Evolutionary conservation across 2,113 vertebrate species (phyloP).

Genomic region (Baryphthengus martii): DNA sequence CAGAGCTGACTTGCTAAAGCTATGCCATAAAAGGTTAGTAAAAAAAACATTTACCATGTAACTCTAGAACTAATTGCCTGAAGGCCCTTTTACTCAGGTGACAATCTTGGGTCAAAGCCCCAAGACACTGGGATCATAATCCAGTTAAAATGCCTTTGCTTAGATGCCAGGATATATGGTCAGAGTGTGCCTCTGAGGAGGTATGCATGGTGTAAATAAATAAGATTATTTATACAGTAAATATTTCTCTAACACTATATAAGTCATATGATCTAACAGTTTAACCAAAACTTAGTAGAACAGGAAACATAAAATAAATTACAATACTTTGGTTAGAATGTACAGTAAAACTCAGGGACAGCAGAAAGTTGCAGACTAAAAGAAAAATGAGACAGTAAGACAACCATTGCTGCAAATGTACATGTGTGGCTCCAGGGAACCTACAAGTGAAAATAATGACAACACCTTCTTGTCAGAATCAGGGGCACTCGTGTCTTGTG

Average conservation of each 20-base stretch:
- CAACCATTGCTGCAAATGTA: not conserved
- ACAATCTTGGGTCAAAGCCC: not conserved
- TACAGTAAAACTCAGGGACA: not conserved
- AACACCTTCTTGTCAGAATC: not conserved
- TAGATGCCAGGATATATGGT: not conserved
- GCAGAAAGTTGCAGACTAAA: not conserved
- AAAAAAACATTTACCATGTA: not conserved
- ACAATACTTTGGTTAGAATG: not conserved
- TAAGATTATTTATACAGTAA: not conserved
- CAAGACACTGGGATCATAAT: not conserved
- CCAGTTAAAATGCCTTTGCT: not conserved
- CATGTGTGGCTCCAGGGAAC: not conserved
- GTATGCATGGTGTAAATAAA: not conserved
- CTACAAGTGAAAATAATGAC: not conserved
- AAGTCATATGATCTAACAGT: not conserved
- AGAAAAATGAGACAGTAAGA: not conserved
- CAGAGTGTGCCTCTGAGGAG: not conserved
- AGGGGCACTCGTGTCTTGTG: not conserved
- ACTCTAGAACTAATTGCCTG: not conserved
- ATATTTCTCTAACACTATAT: not conserved
- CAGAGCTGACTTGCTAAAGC: not conserved
- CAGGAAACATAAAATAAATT: not conserved
- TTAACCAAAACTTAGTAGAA: not conserved
- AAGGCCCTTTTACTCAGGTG: not conserved
- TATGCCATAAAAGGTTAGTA: not conserved